A percentile compares a stretch with the other conserved stretches of the same genome.
phyloP scores from a whole-genome alignment of 2,113 vertebrate genomes.

The Oceanites oceanicus region DNA sequence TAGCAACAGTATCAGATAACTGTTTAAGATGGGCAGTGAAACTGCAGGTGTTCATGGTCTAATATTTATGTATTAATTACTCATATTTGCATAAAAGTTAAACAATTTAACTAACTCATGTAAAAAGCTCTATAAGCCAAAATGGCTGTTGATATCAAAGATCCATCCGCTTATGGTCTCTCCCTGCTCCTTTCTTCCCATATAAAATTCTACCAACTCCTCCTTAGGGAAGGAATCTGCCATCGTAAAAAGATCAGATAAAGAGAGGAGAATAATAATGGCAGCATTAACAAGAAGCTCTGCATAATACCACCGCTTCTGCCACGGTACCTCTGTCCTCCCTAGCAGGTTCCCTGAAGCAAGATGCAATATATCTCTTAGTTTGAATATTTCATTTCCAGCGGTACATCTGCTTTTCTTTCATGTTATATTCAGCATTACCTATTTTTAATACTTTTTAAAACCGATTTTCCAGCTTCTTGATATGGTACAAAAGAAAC shows the following conservation, averaged over 20 bases:
- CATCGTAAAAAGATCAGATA: not conserved
- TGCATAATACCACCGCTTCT: not conserved
- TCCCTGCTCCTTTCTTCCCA: not conserved
- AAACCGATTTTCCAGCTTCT: conserved; percentile 43
- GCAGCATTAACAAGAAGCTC: conserved; percentile 38
- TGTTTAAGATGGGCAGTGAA: not conserved
- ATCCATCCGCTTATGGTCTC: not conserved
- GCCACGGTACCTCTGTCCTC: not conserved
- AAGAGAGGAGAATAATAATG: conserved; percentile 43
- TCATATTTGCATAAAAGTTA: not conserved
- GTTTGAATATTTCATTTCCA: conserved; percentile 57
- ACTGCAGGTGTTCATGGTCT: not conserved
- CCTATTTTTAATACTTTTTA: conserved; percentile 44
- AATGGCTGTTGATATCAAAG: conserved; percentile 2
- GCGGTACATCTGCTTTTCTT: conserved; percentile 47
- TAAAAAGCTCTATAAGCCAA: not conserved
- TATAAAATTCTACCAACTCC: not conserved
- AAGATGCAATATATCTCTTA: conserved; percentile 41
- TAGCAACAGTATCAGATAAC: not conserved
- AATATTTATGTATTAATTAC: conserved; percentile 6
- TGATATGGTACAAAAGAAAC: not conserved
- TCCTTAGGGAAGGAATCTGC: conserved; percentile 21
- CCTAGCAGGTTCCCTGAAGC: conserved; percentile 37
- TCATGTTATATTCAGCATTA: conserved; percentile 57
- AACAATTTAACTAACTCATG: not conserved